Percentiles rank a stretch among this genome's conserved stretches.
These are phyloP conservation scores for Mechanitis messenoides DNA, from an alignment of 2,888 invertebrate genomes.

Conservation along the genomic window DNA sequence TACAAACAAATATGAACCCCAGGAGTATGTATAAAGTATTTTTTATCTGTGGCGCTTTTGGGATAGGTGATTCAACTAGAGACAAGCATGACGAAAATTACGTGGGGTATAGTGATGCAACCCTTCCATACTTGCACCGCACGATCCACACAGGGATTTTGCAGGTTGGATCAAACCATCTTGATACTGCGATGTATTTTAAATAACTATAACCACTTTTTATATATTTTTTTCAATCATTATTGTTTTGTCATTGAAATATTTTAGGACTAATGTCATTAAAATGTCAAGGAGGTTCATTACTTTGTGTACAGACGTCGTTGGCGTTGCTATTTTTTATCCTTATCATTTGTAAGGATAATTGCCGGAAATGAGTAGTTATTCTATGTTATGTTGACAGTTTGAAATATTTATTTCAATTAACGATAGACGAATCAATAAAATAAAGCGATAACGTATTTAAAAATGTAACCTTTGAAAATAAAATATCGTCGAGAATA, in stretches of 20 bases:
- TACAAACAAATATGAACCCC: background rate
- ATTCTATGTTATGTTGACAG: background rate
- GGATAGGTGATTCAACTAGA: conserved; percentile 33
- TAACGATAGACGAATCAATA: background rate
- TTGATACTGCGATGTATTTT: conserved; percentile 17
- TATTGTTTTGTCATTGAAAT: background rate
- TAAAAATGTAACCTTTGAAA: conserved; percentile 26
- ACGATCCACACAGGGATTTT: conserved; percentile 20
- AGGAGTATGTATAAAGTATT: conserved; percentile 5
- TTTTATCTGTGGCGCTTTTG: conserved; percentile 28
- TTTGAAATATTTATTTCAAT: background rate
- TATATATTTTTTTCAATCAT: background rate
- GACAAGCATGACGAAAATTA: conserved; percentile 65
- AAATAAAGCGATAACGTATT: background rate
- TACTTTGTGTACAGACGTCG: background rate
- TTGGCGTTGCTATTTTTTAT: background rate
- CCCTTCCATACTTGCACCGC: conserved; percentile 44
- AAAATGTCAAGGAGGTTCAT: background rate
- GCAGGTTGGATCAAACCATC: conserved; percentile 1
- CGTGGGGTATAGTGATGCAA: conserved; percentile 62
- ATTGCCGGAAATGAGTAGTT: background rate
- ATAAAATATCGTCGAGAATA: conserved; percentile 41
- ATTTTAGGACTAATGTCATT: background rate
- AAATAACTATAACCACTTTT: background rate
- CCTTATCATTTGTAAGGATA: background rate